phyloP scores from a whole-genome alignment of 2,888 invertebrate species.

The Drosophila subsilvestris region DNA sequence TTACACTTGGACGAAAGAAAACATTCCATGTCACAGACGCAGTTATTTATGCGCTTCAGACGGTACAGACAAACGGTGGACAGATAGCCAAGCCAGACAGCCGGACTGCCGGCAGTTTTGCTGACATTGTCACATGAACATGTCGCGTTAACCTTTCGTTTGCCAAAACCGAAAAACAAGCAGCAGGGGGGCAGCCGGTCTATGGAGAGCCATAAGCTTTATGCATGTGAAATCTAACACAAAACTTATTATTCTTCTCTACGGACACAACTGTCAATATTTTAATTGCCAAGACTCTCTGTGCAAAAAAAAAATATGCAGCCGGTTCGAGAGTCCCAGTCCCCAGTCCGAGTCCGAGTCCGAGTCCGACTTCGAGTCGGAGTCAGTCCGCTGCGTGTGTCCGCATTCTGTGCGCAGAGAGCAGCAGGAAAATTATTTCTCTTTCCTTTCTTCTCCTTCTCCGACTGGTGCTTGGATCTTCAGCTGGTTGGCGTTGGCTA shows the following conservation, averaged over 20 bases:
- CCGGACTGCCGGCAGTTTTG: slow-evolving; percentile 68
- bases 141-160: slow-evolving; percentile 76
- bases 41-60: slow-evolving; percentile 80
- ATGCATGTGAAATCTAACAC: slow-evolving; percentile 56
- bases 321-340: slow-evolving; percentile 53
- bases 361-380: slow-evolving; percentile 31
- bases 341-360: slow-evolving; percentile 26
- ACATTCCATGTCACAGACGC: slow-evolving; percentile 76
- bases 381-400: slow-evolving; percentile 71
- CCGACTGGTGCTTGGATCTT: slow-evolving; percentile 32
- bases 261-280: slow-evolving; percentile 77
- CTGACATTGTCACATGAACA: slow-evolving; percentile 80
- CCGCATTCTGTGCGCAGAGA: slow-evolving; percentile 69
- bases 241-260: slow-evolving; percentile 72
- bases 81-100: slow-evolving; percentile 3
- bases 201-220: slow-evolving; percentile 37
- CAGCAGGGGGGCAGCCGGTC: slow-evolving; percentile 34
- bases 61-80: slow-evolving; percentile 19
- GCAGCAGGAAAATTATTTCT: slow-evolving; percentile 61
- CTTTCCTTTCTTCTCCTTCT: slow-evolving; percentile 33
- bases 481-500: slow-evolving; percentile 41
- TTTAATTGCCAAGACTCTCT: slow-evolving; percentile 70
- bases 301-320: slow-evolving; percentile 38
- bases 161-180: slow-evolving; percentile 52
- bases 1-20: slow-evolving; percentile 46